Conservation (phyloP, 2,888 invertebrate species). For the Atherix ibis region DNA sequence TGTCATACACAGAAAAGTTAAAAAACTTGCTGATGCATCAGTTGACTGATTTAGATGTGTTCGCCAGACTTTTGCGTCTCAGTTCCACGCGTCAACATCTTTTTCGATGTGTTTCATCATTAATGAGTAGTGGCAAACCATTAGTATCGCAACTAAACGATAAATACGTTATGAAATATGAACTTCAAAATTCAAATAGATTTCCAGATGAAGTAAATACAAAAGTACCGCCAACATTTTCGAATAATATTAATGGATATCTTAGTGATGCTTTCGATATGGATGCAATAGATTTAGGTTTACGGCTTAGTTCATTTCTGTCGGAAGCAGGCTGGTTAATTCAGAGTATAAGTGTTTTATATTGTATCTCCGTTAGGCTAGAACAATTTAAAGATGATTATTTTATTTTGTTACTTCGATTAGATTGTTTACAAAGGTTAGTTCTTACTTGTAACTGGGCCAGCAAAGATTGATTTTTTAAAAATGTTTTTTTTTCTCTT, state of each 20-base stretch:
- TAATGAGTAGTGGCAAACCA: constrained; percentile 23
- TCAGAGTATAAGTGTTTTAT: constrained; percentile 57
- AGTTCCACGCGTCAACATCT: constrained; percentile 26
- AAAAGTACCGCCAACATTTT: background rate
- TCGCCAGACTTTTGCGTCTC: constrained; percentile 24
- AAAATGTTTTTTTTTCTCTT: constrained; percentile 8
- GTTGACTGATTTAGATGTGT: constrained; percentile 24
- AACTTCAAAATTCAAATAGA: constrained; percentile 1
- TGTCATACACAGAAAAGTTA: constrained; percentile 21
- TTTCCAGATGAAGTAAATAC: too few species aligned
- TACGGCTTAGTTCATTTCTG: constrained; percentile 53
- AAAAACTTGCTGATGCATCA: constrained; percentile 26
- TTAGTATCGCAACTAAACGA: constrained; percentile 22
- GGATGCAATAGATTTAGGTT: constrained; percentile 24
- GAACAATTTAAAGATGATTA: constrained; percentile 37
- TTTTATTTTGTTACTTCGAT: constrained; percentile 45
- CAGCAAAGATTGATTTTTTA: constrained; percentile 1
- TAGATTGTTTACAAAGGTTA: constrained; percentile 79
- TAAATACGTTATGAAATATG: constrained; percentile 18
- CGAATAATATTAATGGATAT: background rate
- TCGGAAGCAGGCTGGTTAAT: constrained; percentile 79
- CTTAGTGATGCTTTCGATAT: constrained; percentile 15
- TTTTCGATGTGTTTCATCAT: constrained; percentile 23
- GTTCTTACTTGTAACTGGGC: background rate
- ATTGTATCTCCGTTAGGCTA: constrained; percentile 51